Evolutionary conservation across 1,140 invertebrate genomes (phyloP), one percentile per base, ranked within the genome.

Genomic region (Leptinotarsa texana): DNA sequence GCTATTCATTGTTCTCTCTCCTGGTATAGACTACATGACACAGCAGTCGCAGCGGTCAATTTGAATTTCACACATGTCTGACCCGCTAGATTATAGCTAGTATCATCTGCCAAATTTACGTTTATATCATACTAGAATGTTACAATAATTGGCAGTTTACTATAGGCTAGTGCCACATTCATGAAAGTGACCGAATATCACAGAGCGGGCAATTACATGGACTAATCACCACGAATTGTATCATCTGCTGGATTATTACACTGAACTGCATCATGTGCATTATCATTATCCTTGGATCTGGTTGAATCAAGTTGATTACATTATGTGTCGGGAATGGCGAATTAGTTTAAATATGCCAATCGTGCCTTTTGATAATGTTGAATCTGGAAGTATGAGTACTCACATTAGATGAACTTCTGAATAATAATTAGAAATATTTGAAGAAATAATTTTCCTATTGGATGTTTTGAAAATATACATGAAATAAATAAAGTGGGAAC

Each of bases 31-130:
- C 2, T 11, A 42, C 33, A 42, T 42, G 33, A 11, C 33, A 42
- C 33, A 42, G 33, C 8, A 42, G 33, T 42, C 33, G 8, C 51
- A 18, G 51, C 4, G 51, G 15, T n/a, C 51, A 57, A 17, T 57
- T 18, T 15, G 51, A 57, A 57, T 57, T 57, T 57, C 51, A 57
- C 51, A 57, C 51, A 57, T 57, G 51, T 18, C 15, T 57, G 17
- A 4, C 17, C 51, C 6, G 51, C 51, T 18, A 57, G 51, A 57
- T 57, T 57, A 57, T 57, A 57, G 51, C n/a, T 13, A 1, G 51
- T 57, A 57, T 57, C 17, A 57, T 57, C 15, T n/a, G 51, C 51
- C 51, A 57, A 57, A 57, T 57, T 57, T 57, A 57, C 51, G 51
- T 57, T 15, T 18, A 57, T 8, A 18, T 57, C 51, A 57, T 57